These are phyloP conservation scores for Huso huso DNA, from an alignment of 2,797 vertebrate species.

Conservation along the genomic window DNA sequence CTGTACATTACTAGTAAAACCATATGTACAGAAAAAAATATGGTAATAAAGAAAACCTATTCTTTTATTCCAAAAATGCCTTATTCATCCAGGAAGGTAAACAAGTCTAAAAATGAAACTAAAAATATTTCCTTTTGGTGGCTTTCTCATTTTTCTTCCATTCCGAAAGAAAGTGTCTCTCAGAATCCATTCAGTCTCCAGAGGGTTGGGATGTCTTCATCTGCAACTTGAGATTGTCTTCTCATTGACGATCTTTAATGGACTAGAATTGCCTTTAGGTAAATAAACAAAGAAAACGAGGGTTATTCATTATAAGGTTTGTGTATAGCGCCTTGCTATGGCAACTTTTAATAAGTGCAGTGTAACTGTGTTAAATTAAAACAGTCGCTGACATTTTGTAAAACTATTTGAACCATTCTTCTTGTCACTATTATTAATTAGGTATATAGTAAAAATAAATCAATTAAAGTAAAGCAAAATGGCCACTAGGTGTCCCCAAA, in stretches of 20 bases:
- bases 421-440: too few relatives aligned
- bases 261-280: background rate
- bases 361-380: too few relatives aligned
- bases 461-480: too few relatives aligned
- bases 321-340: background rate
- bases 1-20: too few relatives aligned
- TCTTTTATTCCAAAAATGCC: background rate
- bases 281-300: background rate
- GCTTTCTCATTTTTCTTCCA: background rate
- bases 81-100: background rate
- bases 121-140: background rate
- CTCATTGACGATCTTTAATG: background rate
- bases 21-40: too few relatives aligned
- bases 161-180: background rate
- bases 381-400: too few relatives aligned
- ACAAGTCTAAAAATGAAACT: background rate
- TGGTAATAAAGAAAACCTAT: background rate
- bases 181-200: background rate
- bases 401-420: too few relatives aligned
- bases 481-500: too few relatives aligned
- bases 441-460: too few relatives aligned
- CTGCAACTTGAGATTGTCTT: background rate
- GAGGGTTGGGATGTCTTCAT: background rate
- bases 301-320: background rate
- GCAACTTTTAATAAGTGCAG: too few relatives aligned